Base-by-base conservation (phyloP, 1,140 invertebrate genomes). In the Drosophila setifemur region DNA sequence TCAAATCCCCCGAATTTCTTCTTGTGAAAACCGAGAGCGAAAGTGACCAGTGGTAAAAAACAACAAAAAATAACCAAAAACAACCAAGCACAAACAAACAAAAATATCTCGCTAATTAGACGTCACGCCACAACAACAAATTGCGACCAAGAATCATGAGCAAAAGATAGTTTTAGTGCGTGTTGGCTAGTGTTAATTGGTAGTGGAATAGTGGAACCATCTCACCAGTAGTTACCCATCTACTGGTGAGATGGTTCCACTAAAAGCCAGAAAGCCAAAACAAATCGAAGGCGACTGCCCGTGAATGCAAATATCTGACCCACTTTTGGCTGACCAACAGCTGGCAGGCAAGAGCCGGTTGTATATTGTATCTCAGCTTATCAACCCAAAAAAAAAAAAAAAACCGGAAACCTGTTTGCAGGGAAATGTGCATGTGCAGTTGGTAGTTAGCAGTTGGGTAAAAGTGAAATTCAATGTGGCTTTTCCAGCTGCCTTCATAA, bases 271-370 rank as follows among this genome's bases (percentile, higher is more conserved):
- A 44, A 28, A 16, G 7, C 2, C 33, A 28, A 55, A n/a, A n/a
- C 16, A 44, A 16, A 49, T 49, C 39, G 23, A 48, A 44, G 0
- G n/a, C 43, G n/a, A 55, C 45, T 55, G 55, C 11, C 40, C 37
- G 28, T 18, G 68, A 57, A 76, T 82, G 77, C 77, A 82, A 63
- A 68, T 73, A 76, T 63, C 66, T 85, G 81, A 86, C 81, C 81
- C 43, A 85, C n/a, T n/a, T 28, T 44, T 52, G 40, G 37, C 33
- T 58, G 57, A 48, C 52, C 63, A 63, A 73, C 60, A 67, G 64
- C 63, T 78, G 70, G 48, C 52, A 53, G 35, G 28, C 48, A 26
- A n/a, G 21, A 44, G 47, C 63, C 29, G 50, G 61, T 33, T 49
- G 31, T 39, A 21, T 18, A 42, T 31, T 57, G 45, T 23, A 6